phyloP scores from a whole-genome alignment of 2,113 vertebrate genomes.

The Merops nubicus region DNA sequence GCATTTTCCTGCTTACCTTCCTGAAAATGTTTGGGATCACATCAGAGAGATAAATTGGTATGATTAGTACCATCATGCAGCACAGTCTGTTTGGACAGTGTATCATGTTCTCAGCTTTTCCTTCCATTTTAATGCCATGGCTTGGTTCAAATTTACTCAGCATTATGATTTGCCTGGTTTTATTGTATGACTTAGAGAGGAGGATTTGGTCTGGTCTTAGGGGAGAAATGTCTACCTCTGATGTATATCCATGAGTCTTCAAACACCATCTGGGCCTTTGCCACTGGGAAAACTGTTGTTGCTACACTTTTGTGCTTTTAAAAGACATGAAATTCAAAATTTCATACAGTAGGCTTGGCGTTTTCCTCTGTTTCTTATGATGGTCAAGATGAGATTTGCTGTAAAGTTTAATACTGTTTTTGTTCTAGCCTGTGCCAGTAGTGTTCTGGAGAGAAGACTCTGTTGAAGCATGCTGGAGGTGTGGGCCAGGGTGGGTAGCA shows the following conservation, averaged over 20 bases:
- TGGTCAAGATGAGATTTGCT: background rate
- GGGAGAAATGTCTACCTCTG: background rate
- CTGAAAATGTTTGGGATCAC: background rate
- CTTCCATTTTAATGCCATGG: background rate
- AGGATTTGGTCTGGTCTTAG: background rate
- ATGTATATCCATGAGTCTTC: background rate
- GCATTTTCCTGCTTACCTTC: background rate
- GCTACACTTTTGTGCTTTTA: background rate
- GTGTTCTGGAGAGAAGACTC: background rate
- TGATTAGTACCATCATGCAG: background rate
- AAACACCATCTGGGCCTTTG: background rate
- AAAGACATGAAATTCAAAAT: background rate
- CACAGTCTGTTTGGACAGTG: background rate
- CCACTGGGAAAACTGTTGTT: background rate
- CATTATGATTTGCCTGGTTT: background rate
- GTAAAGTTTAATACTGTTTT: background rate
- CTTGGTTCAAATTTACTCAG: background rate
- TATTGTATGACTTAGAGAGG: background rate
- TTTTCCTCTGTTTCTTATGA: background rate
- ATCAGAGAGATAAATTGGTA: background rate
- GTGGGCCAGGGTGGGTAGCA: background rate
- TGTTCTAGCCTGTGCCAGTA: background rate
- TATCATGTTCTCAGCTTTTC: background rate
- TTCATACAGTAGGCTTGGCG: background rate
- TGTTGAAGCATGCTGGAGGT: background rate